Evolutionary conservation across 2,113 vertebrate genomes (phyloP).

Genomic region (Apodemus sylvaticus): DNA sequence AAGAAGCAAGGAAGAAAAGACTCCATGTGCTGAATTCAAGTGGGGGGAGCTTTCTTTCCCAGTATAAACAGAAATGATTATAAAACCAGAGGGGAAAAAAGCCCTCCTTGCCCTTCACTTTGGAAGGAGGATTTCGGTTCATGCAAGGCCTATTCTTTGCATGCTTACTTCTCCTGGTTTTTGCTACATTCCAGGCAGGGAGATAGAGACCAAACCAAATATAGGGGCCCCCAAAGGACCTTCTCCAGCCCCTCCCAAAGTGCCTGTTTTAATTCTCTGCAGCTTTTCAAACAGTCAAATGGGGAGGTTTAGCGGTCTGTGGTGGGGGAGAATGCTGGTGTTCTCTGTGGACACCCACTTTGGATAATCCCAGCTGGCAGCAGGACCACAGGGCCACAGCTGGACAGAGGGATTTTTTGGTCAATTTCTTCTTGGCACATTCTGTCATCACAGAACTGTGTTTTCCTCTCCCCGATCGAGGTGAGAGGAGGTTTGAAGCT

Average conservation of each 20-base stretch:
- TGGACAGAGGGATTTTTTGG: constrained; percentile 76
- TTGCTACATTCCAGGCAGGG: constrained; percentile 82
- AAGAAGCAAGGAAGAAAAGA: constrained; percentile 77
- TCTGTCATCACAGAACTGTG: constrained; percentile 68
- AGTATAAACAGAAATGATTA: constrained; percentile 86
- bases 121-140: constrained; percentile 75
- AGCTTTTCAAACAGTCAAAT: constrained; percentile 86
- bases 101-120: constrained; percentile 73
- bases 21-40: constrained; percentile 79
- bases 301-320: constrained; percentile 80
- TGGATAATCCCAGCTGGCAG: constrained; percentile 82
- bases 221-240: constrained; percentile 84
- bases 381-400: constrained; percentile 53
- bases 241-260: constrained; percentile 74
- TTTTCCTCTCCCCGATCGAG: constrained; percentile 49
- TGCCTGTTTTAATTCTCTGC: constrained; percentile 86
- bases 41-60: constrained; percentile 83
- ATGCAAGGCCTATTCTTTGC: constrained; percentile 53
- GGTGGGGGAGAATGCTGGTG: constrained; percentile 77
- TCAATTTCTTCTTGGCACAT: constrained; percentile 72
- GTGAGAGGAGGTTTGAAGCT: not conserved
- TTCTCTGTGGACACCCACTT: constrained; percentile 78
- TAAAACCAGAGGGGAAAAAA: constrained; percentile 82
- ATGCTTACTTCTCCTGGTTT: constrained; percentile 79
- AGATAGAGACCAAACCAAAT: constrained; percentile 87